Evolutionary conservation across 2,113 vertebrate species (phyloP).

Genomic region (Malaclemys terrapin): DNA sequence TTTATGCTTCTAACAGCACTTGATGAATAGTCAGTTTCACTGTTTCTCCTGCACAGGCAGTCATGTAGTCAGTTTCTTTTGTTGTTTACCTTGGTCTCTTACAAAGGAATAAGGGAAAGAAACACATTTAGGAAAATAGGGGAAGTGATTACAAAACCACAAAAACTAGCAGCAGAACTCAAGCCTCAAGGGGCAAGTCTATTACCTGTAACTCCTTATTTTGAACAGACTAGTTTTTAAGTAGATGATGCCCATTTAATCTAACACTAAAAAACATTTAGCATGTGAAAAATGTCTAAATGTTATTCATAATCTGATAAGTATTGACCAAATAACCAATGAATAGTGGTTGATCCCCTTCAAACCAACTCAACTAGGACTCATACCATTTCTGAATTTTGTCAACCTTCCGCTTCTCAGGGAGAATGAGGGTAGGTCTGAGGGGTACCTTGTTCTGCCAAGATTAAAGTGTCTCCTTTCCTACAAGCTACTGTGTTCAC

Average conservation of each 20-base stretch:
- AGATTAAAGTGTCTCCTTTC: background rate
- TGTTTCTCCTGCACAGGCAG: background rate
- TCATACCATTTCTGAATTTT: background rate
- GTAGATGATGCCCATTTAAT: background rate
- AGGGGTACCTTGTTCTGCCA: background rate
- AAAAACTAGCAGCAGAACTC: conserved; percentile 14
- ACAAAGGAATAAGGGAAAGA: conserved; percentile 1
- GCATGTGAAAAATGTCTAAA: background rate
- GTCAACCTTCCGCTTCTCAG: background rate
- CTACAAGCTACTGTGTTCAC: background rate
- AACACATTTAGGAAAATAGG: background rate
- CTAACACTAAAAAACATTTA: background rate
- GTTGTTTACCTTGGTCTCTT: background rate
- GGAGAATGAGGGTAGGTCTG: background rate
- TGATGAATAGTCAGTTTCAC: background rate
- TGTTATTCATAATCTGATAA: background rate
- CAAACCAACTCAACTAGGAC: background rate
- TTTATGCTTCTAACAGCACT: background rate
- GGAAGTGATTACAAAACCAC: background rate
- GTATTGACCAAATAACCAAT: background rate
- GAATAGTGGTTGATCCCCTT: background rate
- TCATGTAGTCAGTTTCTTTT: conserved; percentile 19
- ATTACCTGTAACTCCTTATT: background rate
- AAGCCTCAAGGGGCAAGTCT: background rate
- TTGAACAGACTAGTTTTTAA: background rate